Percentiles rank a stretch among this genome's conserved stretches.
These are phyloP conservation scores for Sciurus vulgaris DNA, from an alignment of 2,797 vertebrate species.

Conservation along the genomic window DNA sequence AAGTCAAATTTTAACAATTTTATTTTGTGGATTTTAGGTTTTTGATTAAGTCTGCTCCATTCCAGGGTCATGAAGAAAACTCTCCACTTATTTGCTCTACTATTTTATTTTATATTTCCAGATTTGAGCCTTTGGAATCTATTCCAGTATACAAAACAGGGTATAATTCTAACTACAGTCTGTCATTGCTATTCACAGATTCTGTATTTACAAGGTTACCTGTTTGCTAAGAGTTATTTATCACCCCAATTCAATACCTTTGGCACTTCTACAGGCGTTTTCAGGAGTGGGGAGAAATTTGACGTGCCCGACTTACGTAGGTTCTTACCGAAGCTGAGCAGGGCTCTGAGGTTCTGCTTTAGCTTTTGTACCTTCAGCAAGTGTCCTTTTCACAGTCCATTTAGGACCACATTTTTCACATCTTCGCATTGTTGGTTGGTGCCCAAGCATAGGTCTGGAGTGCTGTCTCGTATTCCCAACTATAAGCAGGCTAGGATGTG, in stretches of 20 bases:
- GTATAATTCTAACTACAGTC: not conserved
- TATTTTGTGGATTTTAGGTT: slow-evolving; percentile 32
- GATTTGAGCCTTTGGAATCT: not conserved
- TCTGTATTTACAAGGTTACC: not conserved
- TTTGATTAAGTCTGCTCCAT: slow-evolving; percentile 7
- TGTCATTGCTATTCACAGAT: not conserved
- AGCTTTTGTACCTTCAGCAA: not conserved
- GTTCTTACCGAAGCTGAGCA: not conserved
- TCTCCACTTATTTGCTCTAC: not conserved
- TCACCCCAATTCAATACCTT: not conserved
- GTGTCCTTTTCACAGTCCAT: not conserved
- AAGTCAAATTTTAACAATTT: slow-evolving; percentile 38
- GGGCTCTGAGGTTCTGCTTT: not conserved
- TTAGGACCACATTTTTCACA: not conserved
- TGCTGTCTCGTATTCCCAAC: not conserved
- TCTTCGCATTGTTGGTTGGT: not conserved
- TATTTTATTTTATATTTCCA: slow-evolving; percentile 37
- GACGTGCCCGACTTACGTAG: not conserved
- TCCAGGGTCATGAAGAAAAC: not conserved
- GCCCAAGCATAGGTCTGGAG: not conserved
- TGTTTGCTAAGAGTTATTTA: not conserved
- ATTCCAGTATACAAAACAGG: not conserved
- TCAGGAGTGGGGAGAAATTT: not conserved
- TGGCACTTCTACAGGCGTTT: not conserved
- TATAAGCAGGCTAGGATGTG: not conserved